Evolutionary conservation across 2,888 invertebrate species (phyloP), one percentile per base, ranked within the genome.

Genomic region (Leptinotarsa tumamoca): DNA sequence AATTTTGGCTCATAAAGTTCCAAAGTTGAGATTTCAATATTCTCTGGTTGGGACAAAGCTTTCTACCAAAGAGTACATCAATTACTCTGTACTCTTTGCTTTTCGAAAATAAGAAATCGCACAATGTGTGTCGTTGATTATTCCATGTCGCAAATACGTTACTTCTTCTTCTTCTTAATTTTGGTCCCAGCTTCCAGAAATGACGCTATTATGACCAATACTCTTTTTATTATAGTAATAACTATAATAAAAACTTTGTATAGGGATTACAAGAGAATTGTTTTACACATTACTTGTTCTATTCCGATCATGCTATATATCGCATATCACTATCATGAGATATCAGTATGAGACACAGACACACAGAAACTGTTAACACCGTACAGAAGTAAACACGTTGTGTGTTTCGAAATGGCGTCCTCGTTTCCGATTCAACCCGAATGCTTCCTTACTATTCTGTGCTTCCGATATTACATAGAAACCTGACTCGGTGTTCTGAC

Each of bases 81-180:
- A 27, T 1, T 27, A 27, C 5, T 27, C 5, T 27, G 5, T 27
- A 7, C 33, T 33, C 33, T 33, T 5, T 27, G 27, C 27, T 27
- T 7, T 7, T n/a, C n/a, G n/a, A n/a, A n/a, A n/a, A 33, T 5
- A 69, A 72, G 15, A 67, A 75, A n/a, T 51, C 67, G 61, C 50
- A 21, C 15, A 54, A 79, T 80, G 77, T 80, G 56, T 49, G 78
- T 81, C 80, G 2, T 33, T 73, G 79, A 78, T 79, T 70, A 75
- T 63, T 74, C 68, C 67, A 10, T 23, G 33, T 14, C 17, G 21
- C 23, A 43, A 43, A 43, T 43, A 43, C 43, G 10, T 43, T 43
- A 43, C 33, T 10, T 33, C 5, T 33, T 33, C 33, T 33, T 33
- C 33, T 33, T 33, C 5, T 33, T 33, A 33, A 33, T 33, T 5